These are phyloP conservation scores for Macrosteles quadrilineatus DNA, from an alignment of 1,140 invertebrate species.

Conservation along the genomic window DNA sequence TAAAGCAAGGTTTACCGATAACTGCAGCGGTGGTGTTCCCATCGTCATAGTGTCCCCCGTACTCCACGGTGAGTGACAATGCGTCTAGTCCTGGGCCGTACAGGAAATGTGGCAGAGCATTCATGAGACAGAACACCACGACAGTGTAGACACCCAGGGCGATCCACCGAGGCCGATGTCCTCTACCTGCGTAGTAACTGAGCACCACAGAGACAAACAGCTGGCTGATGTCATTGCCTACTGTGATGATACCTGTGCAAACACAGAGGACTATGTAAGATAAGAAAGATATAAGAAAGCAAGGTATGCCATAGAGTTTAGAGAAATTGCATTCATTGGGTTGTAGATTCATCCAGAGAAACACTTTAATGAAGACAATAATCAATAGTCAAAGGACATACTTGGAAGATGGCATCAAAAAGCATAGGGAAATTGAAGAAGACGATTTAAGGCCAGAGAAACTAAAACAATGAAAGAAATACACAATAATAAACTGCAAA, in stretches of 20 bases:
- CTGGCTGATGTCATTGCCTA: conserved; percentile 67
- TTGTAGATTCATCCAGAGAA: too few species aligned
- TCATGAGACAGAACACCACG: conserved; percentile 67
- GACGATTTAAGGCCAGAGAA: too few species aligned
- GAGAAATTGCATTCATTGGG: too few species aligned
- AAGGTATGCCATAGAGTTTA: too few species aligned
- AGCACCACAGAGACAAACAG: conserved; percentile 60
- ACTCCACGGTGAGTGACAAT: conserved; percentile 63
- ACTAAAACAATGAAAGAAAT: too few species aligned
- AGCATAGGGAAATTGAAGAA: too few species aligned
- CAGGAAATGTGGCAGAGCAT: conserved; percentile 69
- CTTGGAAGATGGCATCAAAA: too few species aligned
- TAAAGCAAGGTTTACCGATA: background rate
- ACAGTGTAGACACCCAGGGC: conserved; percentile 69
- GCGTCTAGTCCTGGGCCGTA: conserved; percentile 72
- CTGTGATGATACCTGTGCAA: conserved; percentile 63
- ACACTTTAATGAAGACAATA: too few species aligned
- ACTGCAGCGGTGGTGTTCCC: conserved; percentile 7
- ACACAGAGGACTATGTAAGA: background rate
- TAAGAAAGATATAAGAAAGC: too few species aligned
- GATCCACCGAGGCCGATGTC: conserved; percentile 71
- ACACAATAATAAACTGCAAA: too few species aligned
- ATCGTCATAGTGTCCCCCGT: conserved; percentile 48
- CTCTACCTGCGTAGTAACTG: conserved; percentile 67
- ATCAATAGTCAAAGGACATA: too few species aligned